Base-by-base conservation (phyloP, 2,113 vertebrate genomes). In the Daphoenositta chrysoptera region DNA sequence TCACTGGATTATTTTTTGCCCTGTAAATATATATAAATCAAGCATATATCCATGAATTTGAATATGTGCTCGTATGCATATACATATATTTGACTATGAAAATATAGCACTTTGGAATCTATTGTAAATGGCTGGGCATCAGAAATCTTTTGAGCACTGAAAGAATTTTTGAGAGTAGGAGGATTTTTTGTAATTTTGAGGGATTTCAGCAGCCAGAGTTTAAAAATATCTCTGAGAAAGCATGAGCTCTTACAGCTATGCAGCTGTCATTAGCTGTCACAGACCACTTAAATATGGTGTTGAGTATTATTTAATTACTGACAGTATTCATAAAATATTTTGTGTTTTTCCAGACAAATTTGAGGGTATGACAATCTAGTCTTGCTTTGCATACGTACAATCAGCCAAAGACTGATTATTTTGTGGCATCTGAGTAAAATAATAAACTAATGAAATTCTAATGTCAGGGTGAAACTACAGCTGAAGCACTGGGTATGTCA, bases 211-310 rank as follows among this genome's bases (percentile, higher is more conserved):
- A 85, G 10, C 47, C 44, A 66, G 42, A 65, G 14, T 95, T 65
- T 50, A 92, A 83, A 94, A 89, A 69, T 87, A 84, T n/a, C 26
- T 73, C 45, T 58, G 50, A 61, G 37, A 57, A 73, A 20, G 14
- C 35, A 81, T 60, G 57, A 90, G 40, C 30, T 51, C 23, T 71
- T 68, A 61, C 33, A 90, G 57, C 40, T 83, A 14, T 73, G 51
- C 65, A 84, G 72, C 68, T 81, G 76, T 81, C 73, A 66, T 91
- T 86, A 77, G 42, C 83, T 83, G 65, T 87, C 77, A 89, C 39
- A 89, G 60, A 40, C 56, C 15, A 27, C 40, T 63, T 87, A 90
- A 87, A 79, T 70, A 54, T 44, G 30, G 39, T 63, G 35, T 64
- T 75, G 54, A 89, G 24, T 77, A 79, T 87, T 82, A 54, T 54